Conservation (phyloP, 2,888 invertebrate genomes). For the Chirona hameri region DNA sequence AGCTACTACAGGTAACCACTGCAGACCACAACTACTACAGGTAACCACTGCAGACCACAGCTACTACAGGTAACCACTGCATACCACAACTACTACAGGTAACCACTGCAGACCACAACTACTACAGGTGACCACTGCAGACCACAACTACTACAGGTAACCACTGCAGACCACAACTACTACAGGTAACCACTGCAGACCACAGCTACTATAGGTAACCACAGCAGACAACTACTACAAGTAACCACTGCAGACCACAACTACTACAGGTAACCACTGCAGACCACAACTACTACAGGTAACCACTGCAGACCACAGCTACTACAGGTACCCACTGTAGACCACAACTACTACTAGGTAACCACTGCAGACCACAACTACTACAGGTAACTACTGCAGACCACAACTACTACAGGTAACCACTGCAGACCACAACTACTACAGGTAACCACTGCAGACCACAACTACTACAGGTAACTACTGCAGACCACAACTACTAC, state of each 20-base stretch:
- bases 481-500: conserved; percentile 82
- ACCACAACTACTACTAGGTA: conserved; percentile 77
- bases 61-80: conserved; percentile 64
- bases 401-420: conserved; percentile 71
- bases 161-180: conserved; percentile 74
- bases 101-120: conserved; percentile 69
- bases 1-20: conserved; percentile 67
- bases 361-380: conserved; percentile 73
- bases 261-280: conserved; percentile 66
- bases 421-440: conserved; percentile 78
- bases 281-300: conserved; percentile 79
- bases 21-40: no score
- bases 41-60: conserved; percentile 50
- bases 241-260: conserved; percentile 64
- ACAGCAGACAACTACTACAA: conserved; percentile 76
- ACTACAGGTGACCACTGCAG: conserved; percentile 66
- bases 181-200: conserved; percentile 65
- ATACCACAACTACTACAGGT: conserved; percentile 78
- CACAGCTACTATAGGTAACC: conserved; percentile 70
- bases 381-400: conserved; percentile 65
- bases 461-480: conserved; percentile 69
- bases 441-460: conserved; percentile 63
- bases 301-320: conserved; percentile 69
- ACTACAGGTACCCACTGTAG: conserved; percentile 65
- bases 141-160: conserved; percentile 75